Percentiles rank a stretch among this genome's conserved stretches.
Conservation (phyloP, 2,113 vertebrate genomes). For the Neomonachus schauinslandi region DNA sequence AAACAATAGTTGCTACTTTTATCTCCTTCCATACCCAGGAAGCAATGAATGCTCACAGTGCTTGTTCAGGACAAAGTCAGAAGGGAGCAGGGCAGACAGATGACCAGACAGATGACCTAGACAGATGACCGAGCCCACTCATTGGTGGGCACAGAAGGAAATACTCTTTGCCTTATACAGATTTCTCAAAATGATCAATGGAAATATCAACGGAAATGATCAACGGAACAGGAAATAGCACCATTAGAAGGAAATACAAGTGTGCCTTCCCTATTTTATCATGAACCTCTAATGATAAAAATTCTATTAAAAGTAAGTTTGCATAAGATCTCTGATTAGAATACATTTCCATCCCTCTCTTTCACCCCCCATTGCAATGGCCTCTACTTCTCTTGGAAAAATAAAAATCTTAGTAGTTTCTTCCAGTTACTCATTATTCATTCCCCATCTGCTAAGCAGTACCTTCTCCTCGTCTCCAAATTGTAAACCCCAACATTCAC, state of each 20-base stretch:
- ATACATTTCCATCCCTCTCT: neutral
- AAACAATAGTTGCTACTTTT: neutral
- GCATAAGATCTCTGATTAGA: neutral
- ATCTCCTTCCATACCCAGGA: neutral
- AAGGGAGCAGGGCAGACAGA: neutral
- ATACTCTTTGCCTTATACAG: neutral
- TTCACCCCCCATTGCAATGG: neutral
- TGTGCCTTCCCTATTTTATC: constrained; percentile 51
- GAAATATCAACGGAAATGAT: constrained; percentile 26
- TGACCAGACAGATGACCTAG: neutral
- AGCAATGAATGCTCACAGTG: neutral
- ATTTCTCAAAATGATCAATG: neutral
- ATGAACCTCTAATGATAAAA: constrained; percentile 19
- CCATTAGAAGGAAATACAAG: constrained; percentile 20
- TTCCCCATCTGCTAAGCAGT: neutral
- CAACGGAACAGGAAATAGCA: constrained; percentile 28
- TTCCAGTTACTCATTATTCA: neutral
- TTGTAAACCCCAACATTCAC: neutral
- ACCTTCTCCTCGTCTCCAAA: neutral
- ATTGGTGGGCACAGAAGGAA: neutral
- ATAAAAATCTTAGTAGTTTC: neutral
- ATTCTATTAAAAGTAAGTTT: constrained; percentile 38
- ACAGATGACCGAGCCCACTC: neutral
- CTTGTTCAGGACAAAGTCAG: neutral
- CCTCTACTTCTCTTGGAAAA: neutral